A percentile compares a stretch with the other conserved stretches of the same genome.
phyloP scores from a whole-genome alignment of 2,888 invertebrate species.

The Clistopyga incitator region DNA sequence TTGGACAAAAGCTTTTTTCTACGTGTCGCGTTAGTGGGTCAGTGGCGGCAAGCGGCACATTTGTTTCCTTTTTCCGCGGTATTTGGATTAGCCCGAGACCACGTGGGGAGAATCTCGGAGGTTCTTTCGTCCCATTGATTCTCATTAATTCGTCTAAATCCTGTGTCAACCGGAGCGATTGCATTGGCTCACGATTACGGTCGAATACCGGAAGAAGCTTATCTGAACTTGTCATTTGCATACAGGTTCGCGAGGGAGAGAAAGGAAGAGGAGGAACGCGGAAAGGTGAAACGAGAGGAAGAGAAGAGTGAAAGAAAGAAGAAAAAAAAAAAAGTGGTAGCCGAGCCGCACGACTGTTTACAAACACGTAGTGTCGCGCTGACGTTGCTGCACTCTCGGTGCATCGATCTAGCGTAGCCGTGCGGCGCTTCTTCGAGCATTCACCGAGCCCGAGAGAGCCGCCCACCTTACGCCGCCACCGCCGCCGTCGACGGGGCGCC shows the following conservation, averaged over 20 bases:
- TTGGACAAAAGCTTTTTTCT: too few relatives aligned
- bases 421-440: slow-evolving; percentile 57
- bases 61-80: not conserved
- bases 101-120: not conserved
- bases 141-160: not conserved
- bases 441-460: slow-evolving; percentile 47
- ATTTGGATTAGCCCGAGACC: not conserved
- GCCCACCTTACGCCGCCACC: slow-evolving; percentile 27
- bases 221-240: slow-evolving; percentile 8
- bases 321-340: not conserved
- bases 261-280: too few relatives aligned
- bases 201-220: slow-evolving; percentile 11
- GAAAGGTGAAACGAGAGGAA: slow-evolving; percentile 23
- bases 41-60: not conserved
- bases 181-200: not conserved
- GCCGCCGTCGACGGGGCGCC: not conserved
- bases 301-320: too few relatives aligned
- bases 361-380: slow-evolving; percentile 50
- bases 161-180: not conserved
- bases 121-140: not conserved
- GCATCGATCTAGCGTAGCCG: slow-evolving; percentile 58
- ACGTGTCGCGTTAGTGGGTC: not conserved
- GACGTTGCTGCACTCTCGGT: slow-evolving; percentile 49
- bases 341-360: slow-evolving; percentile 34
- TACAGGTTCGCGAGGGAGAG: not conserved